Evolutionary conservation across 1,140 invertebrate genomes (phyloP), one percentile per base, ranked within the genome.

Genomic region (Pristionchus pacificus): DNA sequence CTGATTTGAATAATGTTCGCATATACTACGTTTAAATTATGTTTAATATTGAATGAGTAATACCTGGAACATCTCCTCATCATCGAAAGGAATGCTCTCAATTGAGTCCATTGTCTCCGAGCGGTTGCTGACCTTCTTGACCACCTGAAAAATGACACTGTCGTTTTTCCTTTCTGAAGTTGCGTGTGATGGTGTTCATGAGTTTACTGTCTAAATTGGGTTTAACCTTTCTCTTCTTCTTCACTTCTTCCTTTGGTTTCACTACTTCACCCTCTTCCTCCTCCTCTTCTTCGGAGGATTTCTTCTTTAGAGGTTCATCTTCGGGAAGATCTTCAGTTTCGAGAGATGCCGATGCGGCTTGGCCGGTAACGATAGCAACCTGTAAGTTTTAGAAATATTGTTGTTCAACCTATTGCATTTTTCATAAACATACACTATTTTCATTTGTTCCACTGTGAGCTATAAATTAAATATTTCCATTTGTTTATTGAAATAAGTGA

Each of bases 401-500:
- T 19, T 10, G 38, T 49, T n/a, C n/a, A n/a, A n/a, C n/a, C n/a
- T n/a, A n/a, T n/a, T n/a, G n/a, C n/a, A n/a, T n/a, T n/a, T n/a
- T n/a, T n/a, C n/a, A n/a, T n/a, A n/a, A n/a, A n/a, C n/a, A n/a
- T n/a, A n/a, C n/a, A n/a, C n/a, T n/a, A n/a, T n/a, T n/a, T n/a
- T n/a, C n/a, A n/a, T n/a, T n/a, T n/a, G n/a, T n/a, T n/a, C n/a
- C n/a, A n/a, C n/a, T n/a, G n/a, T n/a, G n/a, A n/a, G n/a, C n/a
- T n/a, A n/a, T n/a, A n/a, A n/a, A n/a, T n/a, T n/a, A n/a, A n/a
- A n/a, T n/a, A n/a, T n/a, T n/a, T n/a, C n/a, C 38, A 10, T 49
- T 49, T 19, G 19, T 49, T 75, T 74, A 29, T 78, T 68, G 24
- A 65, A 27, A 19, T 63, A 55, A 25, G 75, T 76, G 25, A 65